Conservation (phyloP, 2,113 vertebrate genomes). For the Rhinolophus sinicus region DNA sequence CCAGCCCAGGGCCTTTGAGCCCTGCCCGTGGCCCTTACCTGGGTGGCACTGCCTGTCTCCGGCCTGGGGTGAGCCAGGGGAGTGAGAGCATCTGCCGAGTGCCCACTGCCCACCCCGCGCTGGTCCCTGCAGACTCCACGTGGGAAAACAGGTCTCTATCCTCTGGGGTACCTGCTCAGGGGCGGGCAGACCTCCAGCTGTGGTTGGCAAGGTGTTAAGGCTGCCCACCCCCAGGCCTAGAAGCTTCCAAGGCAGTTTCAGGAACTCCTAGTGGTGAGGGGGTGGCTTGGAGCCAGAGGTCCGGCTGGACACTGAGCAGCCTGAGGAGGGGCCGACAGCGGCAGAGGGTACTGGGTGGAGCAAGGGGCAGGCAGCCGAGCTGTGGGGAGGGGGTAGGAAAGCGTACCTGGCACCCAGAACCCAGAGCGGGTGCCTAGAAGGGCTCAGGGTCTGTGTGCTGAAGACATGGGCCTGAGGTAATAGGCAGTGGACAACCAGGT, state of each 20-base stretch:
- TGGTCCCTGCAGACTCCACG: neutral
- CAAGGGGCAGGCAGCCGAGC: fast-evolving
- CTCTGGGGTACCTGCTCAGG: too few relatives aligned
- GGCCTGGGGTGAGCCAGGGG: neutral
- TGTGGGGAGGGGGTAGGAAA: fast-evolving
- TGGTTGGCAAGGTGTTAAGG: neutral
- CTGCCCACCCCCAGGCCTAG: neutral
- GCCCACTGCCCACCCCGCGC: too few relatives aligned
- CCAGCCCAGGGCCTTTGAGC: fast-evolving
- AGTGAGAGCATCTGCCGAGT: fast-evolving
- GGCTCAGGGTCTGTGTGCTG: neutral
- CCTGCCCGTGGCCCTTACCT: neutral
- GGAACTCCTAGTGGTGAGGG: neutral
- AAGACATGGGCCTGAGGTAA: fast-evolving
- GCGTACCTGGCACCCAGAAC: too few relatives aligned
- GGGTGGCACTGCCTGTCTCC: fast-evolving
- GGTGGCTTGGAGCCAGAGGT: neutral
- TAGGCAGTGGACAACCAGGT: fast-evolving
- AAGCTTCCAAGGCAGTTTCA: neutral
- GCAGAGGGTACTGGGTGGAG: neutral
- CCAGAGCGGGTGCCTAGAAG: neutral
- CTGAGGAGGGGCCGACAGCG: neutral
- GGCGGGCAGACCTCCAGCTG: neutral
- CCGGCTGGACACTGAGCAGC: neutral
- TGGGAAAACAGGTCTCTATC: neutral